Conservation (phyloP, 2,888 invertebrate species). For the Monochamus alternatus region DNA sequence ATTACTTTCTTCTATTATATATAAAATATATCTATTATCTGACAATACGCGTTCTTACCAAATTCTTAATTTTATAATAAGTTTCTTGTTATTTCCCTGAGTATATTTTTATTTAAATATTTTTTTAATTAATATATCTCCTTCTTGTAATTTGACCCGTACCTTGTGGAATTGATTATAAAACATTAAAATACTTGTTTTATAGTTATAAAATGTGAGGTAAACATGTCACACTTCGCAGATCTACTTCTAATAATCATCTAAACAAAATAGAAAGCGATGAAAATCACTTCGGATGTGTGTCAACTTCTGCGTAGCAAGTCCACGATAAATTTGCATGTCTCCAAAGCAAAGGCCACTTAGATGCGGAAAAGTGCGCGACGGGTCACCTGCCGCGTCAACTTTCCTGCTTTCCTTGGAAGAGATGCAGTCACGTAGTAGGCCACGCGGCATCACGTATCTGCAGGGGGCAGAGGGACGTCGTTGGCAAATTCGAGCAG, state of each 20-base stretch:
- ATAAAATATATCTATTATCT: too few species aligned
- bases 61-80: too few species aligned
- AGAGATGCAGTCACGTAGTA: conserved; percentile 58
- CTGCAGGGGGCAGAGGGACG: conserved; percentile 48
- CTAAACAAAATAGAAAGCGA: conserved; percentile 16
- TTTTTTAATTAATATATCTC: too few species aligned
- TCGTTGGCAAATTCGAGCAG: conserved; percentile 41
- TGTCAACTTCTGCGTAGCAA: conserved; percentile 14
- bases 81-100: too few species aligned
- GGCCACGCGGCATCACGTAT: conserved; percentile 54
- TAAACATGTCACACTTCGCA: not conserved
- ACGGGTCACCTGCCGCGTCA: conserved; percentile 47
- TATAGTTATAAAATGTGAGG: not conserved
- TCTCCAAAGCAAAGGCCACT: not conserved
- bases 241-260: not conserved
- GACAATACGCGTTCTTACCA: too few species aligned
- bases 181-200: too few species aligned
- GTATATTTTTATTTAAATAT: too few species aligned
- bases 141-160: too few species aligned
- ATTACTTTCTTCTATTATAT: too few species aligned
- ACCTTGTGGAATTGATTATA: too few species aligned
- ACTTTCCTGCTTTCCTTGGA: conserved; percentile 51
- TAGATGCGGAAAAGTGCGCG: not conserved
- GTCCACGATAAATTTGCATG: conserved; percentile 19
- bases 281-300: conserved; percentile 6